Conservation (phyloP, 1,140 invertebrate genomes). For the Drosophila erecta region DNA sequence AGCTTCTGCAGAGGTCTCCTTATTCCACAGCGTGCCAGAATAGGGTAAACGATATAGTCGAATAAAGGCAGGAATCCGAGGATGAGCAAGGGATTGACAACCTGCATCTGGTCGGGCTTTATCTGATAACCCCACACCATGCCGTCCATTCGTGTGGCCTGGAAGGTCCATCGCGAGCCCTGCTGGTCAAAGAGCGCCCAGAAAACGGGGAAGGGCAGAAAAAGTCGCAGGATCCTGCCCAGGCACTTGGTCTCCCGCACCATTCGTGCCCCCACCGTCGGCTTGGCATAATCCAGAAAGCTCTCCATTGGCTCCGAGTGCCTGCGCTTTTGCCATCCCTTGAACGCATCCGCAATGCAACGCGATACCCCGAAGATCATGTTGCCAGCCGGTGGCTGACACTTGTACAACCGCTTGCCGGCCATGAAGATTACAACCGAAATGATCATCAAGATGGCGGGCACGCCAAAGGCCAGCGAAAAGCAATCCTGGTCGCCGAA, state of each 20-base stretch:
- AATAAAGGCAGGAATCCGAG: slow-evolving; percentile 95
- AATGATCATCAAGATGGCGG: slow-evolving; percentile 93
- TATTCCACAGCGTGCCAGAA: slow-evolving; percentile 85
- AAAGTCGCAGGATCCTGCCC: slow-evolving; percentile 89
- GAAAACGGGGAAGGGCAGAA: slow-evolving; percentile 92
- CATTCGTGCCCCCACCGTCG: slow-evolving; percentile 87
- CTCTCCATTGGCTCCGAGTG: slow-evolving; percentile 86
- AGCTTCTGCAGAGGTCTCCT: slow-evolving; percentile 90
- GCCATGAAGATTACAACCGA: slow-evolving; percentile 94
- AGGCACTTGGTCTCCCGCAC: slow-evolving; percentile 90
- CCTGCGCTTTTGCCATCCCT: slow-evolving; percentile 86
- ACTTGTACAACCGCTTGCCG: slow-evolving; percentile 91
- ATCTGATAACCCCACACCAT: slow-evolving; percentile 88
- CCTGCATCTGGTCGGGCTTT: slow-evolving; percentile 96
- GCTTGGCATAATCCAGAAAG: slow-evolving; percentile 93
- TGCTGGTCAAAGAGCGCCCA: slow-evolving; percentile 94
- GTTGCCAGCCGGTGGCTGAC: slow-evolving; percentile 93
- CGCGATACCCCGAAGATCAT: slow-evolving; percentile 91
- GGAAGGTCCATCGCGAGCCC: slow-evolving; percentile 97
- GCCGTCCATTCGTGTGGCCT: slow-evolving; percentile 96
- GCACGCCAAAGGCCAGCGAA: slow-evolving; percentile 96
- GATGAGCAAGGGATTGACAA: slow-evolving; percentile 94
- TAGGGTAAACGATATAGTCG: slow-evolving; percentile 90
- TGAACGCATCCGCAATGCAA: slow-evolving; percentile 88
- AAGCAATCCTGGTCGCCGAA: slow-evolving; percentile 93